phyloP scores from a whole-genome alignment of 2,888 invertebrate species.

The Amiota mariae region DNA sequence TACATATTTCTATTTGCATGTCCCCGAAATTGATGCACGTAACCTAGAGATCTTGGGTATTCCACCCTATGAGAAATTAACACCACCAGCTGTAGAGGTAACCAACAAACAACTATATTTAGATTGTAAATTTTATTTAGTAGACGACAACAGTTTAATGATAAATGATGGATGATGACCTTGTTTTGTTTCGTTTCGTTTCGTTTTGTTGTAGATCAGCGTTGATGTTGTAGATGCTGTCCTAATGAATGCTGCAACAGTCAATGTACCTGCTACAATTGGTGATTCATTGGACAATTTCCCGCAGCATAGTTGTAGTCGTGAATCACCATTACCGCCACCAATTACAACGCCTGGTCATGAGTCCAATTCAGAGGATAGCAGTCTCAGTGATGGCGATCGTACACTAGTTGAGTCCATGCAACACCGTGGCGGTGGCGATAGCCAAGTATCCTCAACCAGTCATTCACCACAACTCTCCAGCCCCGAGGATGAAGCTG shows the following conservation, averaged over 20 bases:
- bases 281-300: slow-evolving; percentile 44
- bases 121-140: not conserved
- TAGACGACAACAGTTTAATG: not conserved
- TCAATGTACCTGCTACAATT: slow-evolving; percentile 46
- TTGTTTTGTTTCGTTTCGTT: not conserved
- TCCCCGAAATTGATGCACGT: slow-evolving; percentile 79
- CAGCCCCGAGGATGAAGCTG: slow-evolving; percentile 71
- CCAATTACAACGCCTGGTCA: slow-evolving; percentile 54
- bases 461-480: slow-evolving; percentile 73
- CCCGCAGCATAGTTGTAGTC: slow-evolving; percentile 40
- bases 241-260: slow-evolving; percentile 56
- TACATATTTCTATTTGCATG: slow-evolving; percentile 77
- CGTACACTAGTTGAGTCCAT: slow-evolving; percentile 73
- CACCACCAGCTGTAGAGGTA: slow-evolving; percentile 49
- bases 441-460: slow-evolving; percentile 71
- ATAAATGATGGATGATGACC: not conserved
- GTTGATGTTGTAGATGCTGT: slow-evolving; percentile 71
- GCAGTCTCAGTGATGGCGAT: slow-evolving; percentile 84
- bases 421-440: slow-evolving; percentile 64
- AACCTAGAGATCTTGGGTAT: slow-evolving; percentile 73
- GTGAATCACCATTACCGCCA: slow-evolving; percentile 54
- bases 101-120: too few species aligned
- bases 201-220: slow-evolving; percentile 32
- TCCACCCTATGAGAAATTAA: slow-evolving; percentile 72
- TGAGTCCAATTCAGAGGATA: slow-evolving; percentile 84